These are phyloP conservation scores for Hydrophis major DNA, from an alignment of 2,797 vertebrate species.

Conservation along the genomic window DNA sequence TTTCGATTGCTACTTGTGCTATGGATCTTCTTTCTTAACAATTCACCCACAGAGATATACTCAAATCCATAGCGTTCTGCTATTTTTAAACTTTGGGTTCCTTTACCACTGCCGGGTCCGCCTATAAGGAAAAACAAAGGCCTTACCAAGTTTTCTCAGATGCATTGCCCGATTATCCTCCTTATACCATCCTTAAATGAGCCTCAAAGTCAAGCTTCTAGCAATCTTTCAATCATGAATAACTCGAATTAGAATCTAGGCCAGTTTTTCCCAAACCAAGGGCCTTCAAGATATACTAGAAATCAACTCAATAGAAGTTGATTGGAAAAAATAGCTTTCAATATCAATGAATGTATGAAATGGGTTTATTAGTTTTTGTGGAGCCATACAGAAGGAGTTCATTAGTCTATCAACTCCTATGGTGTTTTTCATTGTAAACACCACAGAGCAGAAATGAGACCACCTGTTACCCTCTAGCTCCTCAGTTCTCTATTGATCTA, in stretches of 20 bases:
- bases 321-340: neutral
- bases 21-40: slow-evolving; percentile 96
- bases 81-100: slow-evolving; percentile 96
- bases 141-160: neutral
- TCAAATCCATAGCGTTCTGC: slow-evolving; percentile 94
- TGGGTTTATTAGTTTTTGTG: neutral
- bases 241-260: neutral
- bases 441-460: neutral
- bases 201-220: neutral
- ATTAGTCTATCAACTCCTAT: neutral
- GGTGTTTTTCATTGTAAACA: neutral
- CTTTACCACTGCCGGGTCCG: slow-evolving; percentile 96
- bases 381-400: neutral
- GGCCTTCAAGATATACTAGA: neutral
- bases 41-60: slow-evolving; percentile 93
- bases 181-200: neutral
- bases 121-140: slow-evolving; percentile 68
- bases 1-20: slow-evolving; percentile 97
- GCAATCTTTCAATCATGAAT: neutral
- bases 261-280: neutral
- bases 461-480: neutral
- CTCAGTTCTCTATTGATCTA: neutral
- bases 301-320: neutral
- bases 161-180: neutral
- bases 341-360: neutral